phyloP scores from a whole-genome alignment of 64 coral and sea anemone genomes.

The Acropora yongei region DNA sequence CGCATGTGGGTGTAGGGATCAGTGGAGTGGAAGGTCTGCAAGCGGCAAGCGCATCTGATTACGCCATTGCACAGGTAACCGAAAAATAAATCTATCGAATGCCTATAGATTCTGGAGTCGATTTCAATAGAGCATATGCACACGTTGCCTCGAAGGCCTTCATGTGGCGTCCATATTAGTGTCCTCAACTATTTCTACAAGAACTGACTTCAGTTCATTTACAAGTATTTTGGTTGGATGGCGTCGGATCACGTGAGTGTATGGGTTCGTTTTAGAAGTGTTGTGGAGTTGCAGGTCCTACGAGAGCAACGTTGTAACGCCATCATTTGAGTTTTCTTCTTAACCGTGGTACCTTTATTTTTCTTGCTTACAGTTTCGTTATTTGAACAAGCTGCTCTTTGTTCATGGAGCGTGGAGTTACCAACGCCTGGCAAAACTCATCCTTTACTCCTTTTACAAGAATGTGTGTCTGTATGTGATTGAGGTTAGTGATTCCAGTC shows the following conservation, averaged over 20 bases:
- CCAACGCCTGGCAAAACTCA: constrained; percentile 93
- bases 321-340: background rate
- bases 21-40: constrained; percentile 98
- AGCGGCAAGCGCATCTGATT: constrained; percentile 98
- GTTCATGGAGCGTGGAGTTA: constrained; percentile 99
- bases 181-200: too few relatives aligned
- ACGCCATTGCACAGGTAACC: constrained; percentile 93
- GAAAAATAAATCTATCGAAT: background rate
- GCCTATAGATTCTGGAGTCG: too few relatives aligned
- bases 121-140: too few relatives aligned
- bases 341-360: background rate
- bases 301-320: background rate
- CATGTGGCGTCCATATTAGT: too few relatives aligned
- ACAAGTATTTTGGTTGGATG: too few relatives aligned
- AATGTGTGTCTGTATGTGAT: constrained; percentile 99
- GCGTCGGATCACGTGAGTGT: too few relatives aligned
- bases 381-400: constrained; percentile 94
- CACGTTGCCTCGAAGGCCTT: too few relatives aligned
- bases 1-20: constrained; percentile 96
- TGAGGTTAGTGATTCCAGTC: constrained; percentile 62
- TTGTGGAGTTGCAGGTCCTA: too few relatives aligned
- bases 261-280: too few relatives aligned
- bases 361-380: constrained; percentile 72
- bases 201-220: too few relatives aligned
- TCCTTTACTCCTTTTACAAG: constrained; percentile 99